These are phyloP conservation scores for Syngnathus scovelli DNA, from an alignment of 2,113 vertebrate species.

Conservation along the genomic window DNA sequence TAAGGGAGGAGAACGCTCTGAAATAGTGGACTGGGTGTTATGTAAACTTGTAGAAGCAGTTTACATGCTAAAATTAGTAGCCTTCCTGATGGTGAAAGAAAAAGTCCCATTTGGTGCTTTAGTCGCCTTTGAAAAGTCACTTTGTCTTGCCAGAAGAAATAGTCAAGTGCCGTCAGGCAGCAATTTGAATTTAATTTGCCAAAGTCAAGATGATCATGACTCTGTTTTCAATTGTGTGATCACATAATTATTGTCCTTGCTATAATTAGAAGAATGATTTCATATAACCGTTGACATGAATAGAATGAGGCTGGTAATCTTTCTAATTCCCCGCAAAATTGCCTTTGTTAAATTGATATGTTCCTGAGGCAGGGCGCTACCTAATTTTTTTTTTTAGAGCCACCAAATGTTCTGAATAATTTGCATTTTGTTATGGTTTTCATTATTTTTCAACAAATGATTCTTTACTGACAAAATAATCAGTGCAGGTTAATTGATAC, in stretches of 20 bases:
- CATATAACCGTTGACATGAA: conserved; percentile 23
- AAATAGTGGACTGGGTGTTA: conserved; percentile 72
- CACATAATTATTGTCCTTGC: conserved; percentile 20
- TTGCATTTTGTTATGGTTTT: background rate
- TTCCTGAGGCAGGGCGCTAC: background rate
- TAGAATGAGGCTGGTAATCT: conserved; percentile 10
- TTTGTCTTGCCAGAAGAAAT: conserved; percentile 6
- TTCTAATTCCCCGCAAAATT: conserved; percentile 4
- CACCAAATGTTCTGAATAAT: too few relatives aligned
- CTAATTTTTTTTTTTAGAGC: background rate
- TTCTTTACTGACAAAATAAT: too few relatives aligned
- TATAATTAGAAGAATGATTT: conserved; percentile 25
- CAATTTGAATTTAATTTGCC: conserved; percentile 23
- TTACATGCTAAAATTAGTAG: conserved; percentile 74
- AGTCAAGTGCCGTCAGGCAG: conserved; percentile 10
- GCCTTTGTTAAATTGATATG: conserved; percentile 1
- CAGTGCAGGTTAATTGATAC: too few relatives aligned
- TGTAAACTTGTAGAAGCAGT: conserved; percentile 82
- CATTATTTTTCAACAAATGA: too few relatives aligned
- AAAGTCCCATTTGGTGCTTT: background rate
- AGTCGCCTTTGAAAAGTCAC: conserved; percentile 2
- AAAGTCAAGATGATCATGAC: conserved; percentile 21
- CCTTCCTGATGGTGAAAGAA: conserved; percentile 55
- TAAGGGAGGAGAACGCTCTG: conserved; percentile 19
- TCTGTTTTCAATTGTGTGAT: conserved; percentile 16